phyloP scores from a whole-genome alignment of 2,113 vertebrate species.

The Atrichornis clamosus region DNA sequence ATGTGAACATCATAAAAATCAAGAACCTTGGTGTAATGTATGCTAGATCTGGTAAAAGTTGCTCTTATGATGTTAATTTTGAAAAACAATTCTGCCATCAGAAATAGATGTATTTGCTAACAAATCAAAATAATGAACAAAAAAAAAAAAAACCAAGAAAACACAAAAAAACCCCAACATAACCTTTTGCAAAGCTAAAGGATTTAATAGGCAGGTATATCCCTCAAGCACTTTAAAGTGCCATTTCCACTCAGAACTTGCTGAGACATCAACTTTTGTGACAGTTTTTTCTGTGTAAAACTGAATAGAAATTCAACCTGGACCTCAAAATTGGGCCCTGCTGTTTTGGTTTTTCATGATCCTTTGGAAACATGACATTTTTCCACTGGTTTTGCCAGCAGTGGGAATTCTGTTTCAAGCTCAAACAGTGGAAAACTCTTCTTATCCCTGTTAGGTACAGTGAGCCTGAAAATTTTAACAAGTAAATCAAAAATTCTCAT shows the following conservation, averaged over 20 bases:
- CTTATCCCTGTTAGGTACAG: not conserved
- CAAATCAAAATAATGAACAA: not conserved
- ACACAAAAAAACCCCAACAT: accelerated
- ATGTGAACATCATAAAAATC: not conserved
- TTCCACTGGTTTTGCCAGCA: slow-evolving; percentile 15
- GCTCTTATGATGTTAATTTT: not conserved
- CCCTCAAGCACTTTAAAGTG: not conserved
- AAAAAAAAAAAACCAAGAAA: not conserved
- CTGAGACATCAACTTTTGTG: not conserved
- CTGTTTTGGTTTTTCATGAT: not conserved
- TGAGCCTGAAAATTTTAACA: not conserved
- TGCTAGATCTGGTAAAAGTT: not conserved
- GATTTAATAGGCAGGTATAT: not conserved
- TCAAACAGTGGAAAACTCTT: not conserved
- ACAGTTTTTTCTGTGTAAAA: not conserved
- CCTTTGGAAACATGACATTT: not conserved
- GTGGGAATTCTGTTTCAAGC: not conserved
- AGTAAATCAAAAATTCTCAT: not conserved
- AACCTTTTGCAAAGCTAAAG: not conserved
- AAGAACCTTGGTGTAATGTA: not conserved
- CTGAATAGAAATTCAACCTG: not conserved
- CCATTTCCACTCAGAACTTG: not conserved
- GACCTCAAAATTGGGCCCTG: not conserved
- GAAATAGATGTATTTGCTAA: not conserved
- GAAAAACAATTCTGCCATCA: not conserved